These are phyloP conservation scores for Drosophila azteca DNA, from an alignment of 1,140 invertebrate genomes.

Conservation along the genomic window DNA sequence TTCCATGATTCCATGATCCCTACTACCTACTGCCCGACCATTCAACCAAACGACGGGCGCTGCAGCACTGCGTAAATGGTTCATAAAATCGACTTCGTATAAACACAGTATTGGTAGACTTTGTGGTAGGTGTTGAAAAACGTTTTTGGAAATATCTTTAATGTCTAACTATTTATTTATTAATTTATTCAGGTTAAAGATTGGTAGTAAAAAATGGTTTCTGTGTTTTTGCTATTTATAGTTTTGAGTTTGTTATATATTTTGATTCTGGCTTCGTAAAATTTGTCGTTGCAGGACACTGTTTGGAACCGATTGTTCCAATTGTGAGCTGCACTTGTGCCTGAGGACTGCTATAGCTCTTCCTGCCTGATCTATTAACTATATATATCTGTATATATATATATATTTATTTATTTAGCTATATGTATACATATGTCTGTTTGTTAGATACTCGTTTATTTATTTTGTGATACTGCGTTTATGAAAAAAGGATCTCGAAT, in stretches of 20 bases:
- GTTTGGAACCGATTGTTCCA: slow-evolving; percentile 10
- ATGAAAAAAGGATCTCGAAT: slow-evolving; percentile 34
- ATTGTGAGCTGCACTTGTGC: slow-evolving; percentile 45
- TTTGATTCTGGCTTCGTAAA: slow-evolving; percentile 53
- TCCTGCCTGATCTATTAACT: slow-evolving; percentile 35
- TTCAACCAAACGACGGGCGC: no score
- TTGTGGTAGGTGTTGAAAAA: slow-evolving; percentile 36
- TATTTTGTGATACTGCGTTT: slow-evolving; percentile 71
- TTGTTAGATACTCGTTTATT: slow-evolving; percentile 45
- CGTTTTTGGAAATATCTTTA: slow-evolving; percentile 20
- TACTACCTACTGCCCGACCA: no score
- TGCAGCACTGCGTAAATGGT: no score
- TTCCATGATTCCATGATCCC: no score
- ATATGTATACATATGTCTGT: slow-evolving; percentile 18
- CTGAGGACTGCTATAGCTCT: slow-evolving; percentile 16
- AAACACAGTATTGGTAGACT: slow-evolving; percentile 3
- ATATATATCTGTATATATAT: slow-evolving; percentile 31
- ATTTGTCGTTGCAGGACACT: slow-evolving; percentile 37
- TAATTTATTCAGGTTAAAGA: slow-evolving; percentile 43
- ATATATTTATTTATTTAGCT: slow-evolving; percentile 48
- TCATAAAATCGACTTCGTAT: no score
- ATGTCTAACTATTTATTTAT: slow-evolving; percentile 44
- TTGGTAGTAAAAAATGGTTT: slow-evolving; percentile 40
- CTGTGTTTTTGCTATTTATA: slow-evolving; percentile 14
- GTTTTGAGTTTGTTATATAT: slow-evolving; percentile 42